Evolutionary conservation across 2,888 invertebrate species (phyloP).

Genomic region (Yponomeuta plumbellus): DNA sequence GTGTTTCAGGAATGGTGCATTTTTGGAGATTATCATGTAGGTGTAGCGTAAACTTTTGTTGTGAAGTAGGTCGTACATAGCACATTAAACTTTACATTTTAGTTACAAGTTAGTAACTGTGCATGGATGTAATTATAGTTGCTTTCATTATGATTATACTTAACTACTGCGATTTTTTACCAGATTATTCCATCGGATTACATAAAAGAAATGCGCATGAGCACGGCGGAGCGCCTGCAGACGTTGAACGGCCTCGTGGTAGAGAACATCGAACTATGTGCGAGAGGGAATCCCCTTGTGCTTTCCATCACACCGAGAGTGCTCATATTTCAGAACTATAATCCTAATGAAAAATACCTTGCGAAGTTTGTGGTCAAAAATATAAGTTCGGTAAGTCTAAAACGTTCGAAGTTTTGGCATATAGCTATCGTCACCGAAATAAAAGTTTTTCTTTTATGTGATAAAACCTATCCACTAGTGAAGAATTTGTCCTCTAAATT

Average conservation of each 20-base stretch:
- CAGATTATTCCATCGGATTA: conserved; percentile 64
- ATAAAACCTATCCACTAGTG: no score
- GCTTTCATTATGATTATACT: no score
- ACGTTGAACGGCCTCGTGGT: conserved; percentile 45
- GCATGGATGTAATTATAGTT: no score
- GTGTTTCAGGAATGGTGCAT: neutral
- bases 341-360: conserved; percentile 64
- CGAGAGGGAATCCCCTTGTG: conserved; percentile 24
- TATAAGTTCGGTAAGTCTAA: conserved; percentile 64
- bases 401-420: neutral
- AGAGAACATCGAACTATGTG: conserved; percentile 45
- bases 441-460: no score
- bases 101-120: no score
- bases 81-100: neutral
- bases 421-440: no score
- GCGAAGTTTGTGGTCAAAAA: conserved; percentile 75
- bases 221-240: conserved; percentile 48
- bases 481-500: no score
- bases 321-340: conserved; percentile 78
- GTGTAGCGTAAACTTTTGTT: no score
- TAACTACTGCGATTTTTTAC: conserved; percentile 16
- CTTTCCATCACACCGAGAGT: conserved; percentile 67
- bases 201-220: conserved; percentile 55
- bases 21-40: neutral
- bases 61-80: no score